phyloP scores from a whole-genome alignment of 2,888 invertebrate genomes.

The Trichacis sp. region DNA sequence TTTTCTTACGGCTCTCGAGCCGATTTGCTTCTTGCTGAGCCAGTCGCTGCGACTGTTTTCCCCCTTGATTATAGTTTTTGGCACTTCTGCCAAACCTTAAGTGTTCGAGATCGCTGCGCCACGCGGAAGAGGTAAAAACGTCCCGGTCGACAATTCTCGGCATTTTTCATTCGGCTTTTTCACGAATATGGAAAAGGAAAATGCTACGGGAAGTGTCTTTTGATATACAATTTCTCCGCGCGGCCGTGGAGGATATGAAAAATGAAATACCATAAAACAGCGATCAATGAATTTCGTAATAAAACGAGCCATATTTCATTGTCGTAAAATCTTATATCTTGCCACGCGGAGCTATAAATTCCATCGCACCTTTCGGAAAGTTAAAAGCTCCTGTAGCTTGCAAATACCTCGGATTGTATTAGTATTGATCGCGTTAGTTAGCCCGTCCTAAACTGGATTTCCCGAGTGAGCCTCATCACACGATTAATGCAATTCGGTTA shows the following conservation, averaged over 20 bases:
- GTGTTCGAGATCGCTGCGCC: constrained; percentile 28
- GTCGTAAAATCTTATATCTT: not conserved
- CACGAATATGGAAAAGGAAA: not conserved
- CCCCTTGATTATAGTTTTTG: constrained; percentile 53
- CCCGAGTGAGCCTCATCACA: constrained; percentile 30
- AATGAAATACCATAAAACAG: not conserved
- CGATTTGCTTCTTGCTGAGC: constrained; percentile 44
- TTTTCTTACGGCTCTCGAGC: constrained; percentile 43
- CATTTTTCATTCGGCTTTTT: constrained; percentile 1
- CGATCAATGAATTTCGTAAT: not conserved
- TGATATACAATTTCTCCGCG: not conserved
- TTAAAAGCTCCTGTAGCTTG: constrained; percentile 30
- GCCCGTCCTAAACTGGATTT: constrained; percentile 35
- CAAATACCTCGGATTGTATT: constrained; percentile 36
- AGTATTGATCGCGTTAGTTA: constrained; percentile 41
- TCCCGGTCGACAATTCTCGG: not conserved
- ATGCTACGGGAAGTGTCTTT: not conserved
- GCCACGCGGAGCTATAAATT: constrained; percentile 10
- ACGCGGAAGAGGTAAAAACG: not conserved
- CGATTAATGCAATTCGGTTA: constrained; percentile 30
- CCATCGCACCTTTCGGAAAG: constrained; percentile 13
- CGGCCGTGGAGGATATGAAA: not conserved
- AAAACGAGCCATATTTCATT: not conserved
- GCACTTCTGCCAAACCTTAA: constrained; percentile 42
- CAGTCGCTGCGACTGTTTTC: constrained; percentile 46